Conservation (phyloP, 1,140 invertebrate genomes). For the Teleopsis dalmanni region DNA sequence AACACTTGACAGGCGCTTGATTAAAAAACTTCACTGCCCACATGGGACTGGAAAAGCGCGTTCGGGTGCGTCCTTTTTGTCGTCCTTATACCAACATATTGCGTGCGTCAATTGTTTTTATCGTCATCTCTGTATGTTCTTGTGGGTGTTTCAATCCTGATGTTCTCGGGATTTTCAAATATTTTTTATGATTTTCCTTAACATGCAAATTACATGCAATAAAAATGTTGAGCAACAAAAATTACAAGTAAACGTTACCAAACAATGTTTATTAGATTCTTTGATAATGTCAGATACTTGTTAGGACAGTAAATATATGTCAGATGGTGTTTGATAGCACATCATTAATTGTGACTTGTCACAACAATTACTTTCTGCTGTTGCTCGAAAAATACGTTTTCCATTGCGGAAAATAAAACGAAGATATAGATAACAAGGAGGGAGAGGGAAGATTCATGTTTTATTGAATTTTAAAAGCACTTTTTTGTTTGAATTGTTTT, state of each 20-base stretch:
- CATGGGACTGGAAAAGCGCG: slow-evolving; percentile 28
- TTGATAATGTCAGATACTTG: no score
- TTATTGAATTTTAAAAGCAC: no score
- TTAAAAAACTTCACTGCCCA: slow-evolving; percentile 45
- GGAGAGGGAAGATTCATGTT: no score
- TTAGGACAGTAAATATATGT: no score
- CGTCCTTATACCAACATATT: neutral
- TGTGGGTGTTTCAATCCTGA: neutral
- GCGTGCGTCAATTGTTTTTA: slow-evolving; percentile 2
- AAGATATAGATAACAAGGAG: no score
- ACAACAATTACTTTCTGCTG: no score
- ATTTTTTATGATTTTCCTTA: slow-evolving; percentile 7
- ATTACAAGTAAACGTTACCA: neutral
- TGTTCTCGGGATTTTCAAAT: slow-evolving; percentile 2
- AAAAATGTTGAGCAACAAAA: neutral
- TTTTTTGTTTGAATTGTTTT: no score
- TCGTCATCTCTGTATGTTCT: slow-evolving; percentile 1
- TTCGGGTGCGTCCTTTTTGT: neutral
- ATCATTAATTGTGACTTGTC: no score
- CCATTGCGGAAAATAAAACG: no score
- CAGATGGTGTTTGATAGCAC: no score
- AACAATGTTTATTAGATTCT: neutral
- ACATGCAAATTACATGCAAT: slow-evolving; percentile 8
- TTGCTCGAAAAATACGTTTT: no score
- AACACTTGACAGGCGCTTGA: slow-evolving; percentile 42